Conservation (phyloP, 2,888 invertebrate species). For the Miltochrista miniata region DNA sequence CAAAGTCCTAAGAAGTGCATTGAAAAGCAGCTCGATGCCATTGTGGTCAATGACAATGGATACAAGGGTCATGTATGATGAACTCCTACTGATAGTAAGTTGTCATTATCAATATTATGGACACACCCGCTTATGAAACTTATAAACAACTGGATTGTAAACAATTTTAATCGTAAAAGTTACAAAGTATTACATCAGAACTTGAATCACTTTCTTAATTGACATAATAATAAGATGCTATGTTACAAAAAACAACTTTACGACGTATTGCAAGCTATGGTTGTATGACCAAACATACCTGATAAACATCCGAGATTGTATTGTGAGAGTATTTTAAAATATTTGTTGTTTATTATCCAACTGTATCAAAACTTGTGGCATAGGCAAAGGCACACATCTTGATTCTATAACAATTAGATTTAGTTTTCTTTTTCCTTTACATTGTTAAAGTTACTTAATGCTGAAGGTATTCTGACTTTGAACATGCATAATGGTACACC, state of each 20-base stretch:
- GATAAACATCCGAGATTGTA: too few relatives aligned
- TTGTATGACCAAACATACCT: too few relatives aligned
- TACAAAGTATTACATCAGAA: slow-evolving; percentile 9
- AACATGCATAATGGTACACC: too few relatives aligned
- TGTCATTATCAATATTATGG: slow-evolving; percentile 14
- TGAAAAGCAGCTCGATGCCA: slow-evolving; percentile 23
- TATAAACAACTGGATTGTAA: slow-evolving; percentile 26
- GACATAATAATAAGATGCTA: too few relatives aligned
- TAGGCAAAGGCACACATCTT: too few relatives aligned
- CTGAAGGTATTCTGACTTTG: background rate
- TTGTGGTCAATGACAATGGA: slow-evolving; percentile 29
- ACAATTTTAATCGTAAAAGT: slow-evolving; percentile 3
- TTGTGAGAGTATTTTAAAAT: too few relatives aligned
- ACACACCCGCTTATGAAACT: slow-evolving; percentile 38
- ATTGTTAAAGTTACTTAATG: background rate
- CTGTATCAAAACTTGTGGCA: too few relatives aligned
- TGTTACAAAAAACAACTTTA: too few relatives aligned
- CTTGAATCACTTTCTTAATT: too few relatives aligned
- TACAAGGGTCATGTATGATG: slow-evolving; percentile 29
- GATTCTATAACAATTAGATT: background rate
- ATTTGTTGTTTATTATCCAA: too few relatives aligned
- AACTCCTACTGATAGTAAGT: slow-evolving; percentile 26
- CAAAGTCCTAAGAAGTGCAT: too few relatives aligned
- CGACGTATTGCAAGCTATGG: too few relatives aligned
- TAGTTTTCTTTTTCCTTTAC: background rate